Evolutionary conservation across 2,888 invertebrate species (phyloP), one percentile per base, ranked within the genome.

Genomic region (Endomychus coccineus): DNA sequence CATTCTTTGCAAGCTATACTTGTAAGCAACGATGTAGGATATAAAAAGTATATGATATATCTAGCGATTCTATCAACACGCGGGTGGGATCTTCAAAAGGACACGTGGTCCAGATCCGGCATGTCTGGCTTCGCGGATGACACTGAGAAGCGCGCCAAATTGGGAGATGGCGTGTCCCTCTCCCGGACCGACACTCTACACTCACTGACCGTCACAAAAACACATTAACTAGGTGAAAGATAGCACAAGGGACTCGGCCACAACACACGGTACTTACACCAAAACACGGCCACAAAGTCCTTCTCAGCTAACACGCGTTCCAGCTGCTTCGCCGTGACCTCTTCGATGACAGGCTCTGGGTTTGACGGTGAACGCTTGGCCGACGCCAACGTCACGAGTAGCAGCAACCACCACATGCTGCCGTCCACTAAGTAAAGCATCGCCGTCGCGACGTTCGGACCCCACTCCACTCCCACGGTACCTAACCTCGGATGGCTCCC

Each of bases 281-380:
- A 91, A 73, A 85, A 90, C 71, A 90, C 90, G 67, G 90, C 90
- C 68, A 91, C 88, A 75, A 85, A 89, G 73, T 89, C 89, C 78
- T 89, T 88, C 58, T 88, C 87, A 69, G 81, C 78, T 67, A 91
- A 78, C 59, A 89, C 77, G 66, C 85, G 80, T 67, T 89, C 90
- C 72, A 90, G 78, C 71, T 89, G 87, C 71, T 89, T 90, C 66
- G 86, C 81, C 70, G 85, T 87, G 73, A 90, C 88, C 74, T 90
- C 89, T 72, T 90, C 89, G 74, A 90, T 90, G 71, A 85, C 81
- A 67, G 87, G 66, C 55, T 70, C 68, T 70, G 71, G 61, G 67
- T 62, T 51, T 59, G 62, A 48, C 50, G 62, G 57, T 49, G 61
- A 56, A 49, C 62, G 63, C 51, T 59, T 61, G 51, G 62, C 61